These are phyloP conservation scores for Burhinus oedicnemus DNA, from an alignment of 2,113 vertebrate genomes.

Conservation along the genomic window DNA sequence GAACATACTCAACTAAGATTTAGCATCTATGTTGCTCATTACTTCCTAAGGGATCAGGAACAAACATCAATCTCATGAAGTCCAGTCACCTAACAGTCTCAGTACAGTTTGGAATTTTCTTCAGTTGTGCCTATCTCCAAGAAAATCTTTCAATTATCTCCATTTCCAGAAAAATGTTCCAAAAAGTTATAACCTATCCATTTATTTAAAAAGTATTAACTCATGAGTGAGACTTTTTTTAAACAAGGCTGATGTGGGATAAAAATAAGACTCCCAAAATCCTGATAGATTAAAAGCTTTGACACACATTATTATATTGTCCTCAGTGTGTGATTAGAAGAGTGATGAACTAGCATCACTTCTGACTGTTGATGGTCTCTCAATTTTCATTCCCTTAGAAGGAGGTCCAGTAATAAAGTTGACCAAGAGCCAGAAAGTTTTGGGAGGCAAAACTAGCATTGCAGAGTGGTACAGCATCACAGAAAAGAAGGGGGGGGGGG, in stretches of 20 bases:
- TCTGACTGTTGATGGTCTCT: neutral
- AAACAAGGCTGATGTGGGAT: neutral
- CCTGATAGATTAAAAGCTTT: neutral
- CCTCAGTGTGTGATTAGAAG: neutral
- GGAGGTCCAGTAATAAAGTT: neutral
- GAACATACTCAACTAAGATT: neutral
- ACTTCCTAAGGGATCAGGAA: neutral
- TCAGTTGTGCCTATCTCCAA: neutral
- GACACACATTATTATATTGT: neutral
- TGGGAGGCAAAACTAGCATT: neutral
- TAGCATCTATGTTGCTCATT: neutral
- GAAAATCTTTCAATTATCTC: neutral
- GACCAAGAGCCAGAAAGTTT: neutral
- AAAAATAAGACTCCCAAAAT: neutral
- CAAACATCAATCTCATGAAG: neutral
- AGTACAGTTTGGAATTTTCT: neutral
- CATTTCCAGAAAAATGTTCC: neutral
- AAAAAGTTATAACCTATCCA: neutral
- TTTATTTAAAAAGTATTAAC: too few species aligned
- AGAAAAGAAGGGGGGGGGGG: rapidly evolving
- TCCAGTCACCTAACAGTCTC: neutral
- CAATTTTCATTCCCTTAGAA: neutral
- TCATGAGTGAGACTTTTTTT: neutral
- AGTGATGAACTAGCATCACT: neutral
- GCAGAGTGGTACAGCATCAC: neutral